These are phyloP conservation scores for Mesembrinibis cayennensis DNA, from an alignment of 2,113 vertebrate species.

Conservation along the genomic window DNA sequence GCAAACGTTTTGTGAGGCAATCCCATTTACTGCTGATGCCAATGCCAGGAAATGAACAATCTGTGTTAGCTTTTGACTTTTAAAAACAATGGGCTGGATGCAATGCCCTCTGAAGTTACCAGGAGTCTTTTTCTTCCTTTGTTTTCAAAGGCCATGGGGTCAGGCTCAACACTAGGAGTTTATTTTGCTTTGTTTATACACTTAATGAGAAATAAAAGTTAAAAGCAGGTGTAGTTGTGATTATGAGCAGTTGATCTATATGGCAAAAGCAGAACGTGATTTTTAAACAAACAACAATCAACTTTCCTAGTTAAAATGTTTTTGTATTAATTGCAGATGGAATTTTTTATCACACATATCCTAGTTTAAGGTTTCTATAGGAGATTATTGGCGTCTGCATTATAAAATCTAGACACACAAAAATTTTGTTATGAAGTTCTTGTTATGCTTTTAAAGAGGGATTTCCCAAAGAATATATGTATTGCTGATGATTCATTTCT, in stretches of 20 bases:
- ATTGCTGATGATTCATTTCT: not conserved
- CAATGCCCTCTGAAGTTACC: conserved; percentile 53
- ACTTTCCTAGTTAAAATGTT: not conserved
- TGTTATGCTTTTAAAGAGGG: not conserved
- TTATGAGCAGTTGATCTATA: not conserved
- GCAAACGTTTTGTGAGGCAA: conserved; percentile 55
- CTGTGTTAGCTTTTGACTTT: conserved; percentile 61
- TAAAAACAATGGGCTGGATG: conserved; percentile 55
- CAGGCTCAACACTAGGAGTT: not conserved
- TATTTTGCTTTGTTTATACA: conserved; percentile 11
- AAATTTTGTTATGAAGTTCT: not conserved
- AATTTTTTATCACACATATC: not conserved
- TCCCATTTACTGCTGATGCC: conserved; percentile 50
- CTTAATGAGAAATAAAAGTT: conserved; percentile 26
- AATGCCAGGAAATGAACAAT: conserved; percentile 64
- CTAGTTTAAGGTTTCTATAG: not conserved
- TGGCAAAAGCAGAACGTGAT: fast-evolving
- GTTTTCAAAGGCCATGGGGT: conserved; percentile 24
- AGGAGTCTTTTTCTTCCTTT: conserved; percentile 45
- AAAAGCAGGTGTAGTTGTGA: conserved; percentile 22
- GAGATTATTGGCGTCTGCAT: not conserved
- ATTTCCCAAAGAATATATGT: not conserved
- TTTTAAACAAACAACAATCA: not conserved
- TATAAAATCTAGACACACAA: not conserved
- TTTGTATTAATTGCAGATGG: not conserved